Percentiles rank a stretch among this genome's conserved stretches.
These are phyloP conservation scores for Rhizoglyphus robini DNA, from an alignment of 1,140 invertebrate species.

Conservation along the genomic window DNA sequence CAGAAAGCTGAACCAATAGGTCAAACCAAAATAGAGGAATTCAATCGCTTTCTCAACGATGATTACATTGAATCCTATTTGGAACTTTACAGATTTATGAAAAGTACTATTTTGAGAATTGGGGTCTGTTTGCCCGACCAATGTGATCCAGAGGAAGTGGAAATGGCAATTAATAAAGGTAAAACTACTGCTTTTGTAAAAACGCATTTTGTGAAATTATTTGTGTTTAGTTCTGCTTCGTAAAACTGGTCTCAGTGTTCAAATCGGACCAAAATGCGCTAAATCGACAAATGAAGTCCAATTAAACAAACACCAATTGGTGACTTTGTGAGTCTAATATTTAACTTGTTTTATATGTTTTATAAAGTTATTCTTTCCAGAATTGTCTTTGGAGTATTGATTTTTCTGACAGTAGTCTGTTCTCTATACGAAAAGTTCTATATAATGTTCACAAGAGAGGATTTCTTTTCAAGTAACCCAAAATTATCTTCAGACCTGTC, in stretches of 20 bases:
- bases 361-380: too few relatives aligned
- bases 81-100: background rate
- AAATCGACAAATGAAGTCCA: background rate
- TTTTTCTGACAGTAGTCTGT: background rate
- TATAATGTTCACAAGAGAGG: background rate
- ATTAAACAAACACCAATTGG: background rate
- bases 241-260: background rate
- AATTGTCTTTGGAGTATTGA: background rate
- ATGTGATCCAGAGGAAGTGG: slow-evolving; percentile 22
- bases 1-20: background rate
- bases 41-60: slow-evolving; percentile 5
- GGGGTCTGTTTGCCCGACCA: slow-evolving; percentile 25
- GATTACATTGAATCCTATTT: slow-evolving; percentile 16
- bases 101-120: slow-evolving; percentile 20
- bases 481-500: background rate
- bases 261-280: background rate
- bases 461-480: background rate
- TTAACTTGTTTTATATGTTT: background rate
- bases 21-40: background rate
- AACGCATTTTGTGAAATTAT: background rate
- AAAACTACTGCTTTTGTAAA: background rate
- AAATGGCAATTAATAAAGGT: slow-evolving; percentile 19
- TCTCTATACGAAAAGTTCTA: background rate
- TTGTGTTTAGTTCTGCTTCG: slow-evolving; percentile 11
- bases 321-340: background rate